These are phyloP conservation scores for Cantharis lateralis DNA, from an alignment of 2,888 invertebrate species.

Conservation along the genomic window DNA sequence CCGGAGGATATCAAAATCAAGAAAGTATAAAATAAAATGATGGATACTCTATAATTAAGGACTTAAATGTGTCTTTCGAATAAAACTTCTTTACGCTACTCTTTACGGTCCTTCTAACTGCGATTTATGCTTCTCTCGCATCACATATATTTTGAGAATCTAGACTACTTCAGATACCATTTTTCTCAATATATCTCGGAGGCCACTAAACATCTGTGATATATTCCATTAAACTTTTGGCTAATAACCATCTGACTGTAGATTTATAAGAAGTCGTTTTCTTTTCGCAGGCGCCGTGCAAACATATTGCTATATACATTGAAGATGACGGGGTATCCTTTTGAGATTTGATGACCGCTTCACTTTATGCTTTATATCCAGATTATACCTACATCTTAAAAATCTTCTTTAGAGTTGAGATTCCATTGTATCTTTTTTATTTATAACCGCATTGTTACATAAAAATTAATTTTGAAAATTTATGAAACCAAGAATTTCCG, in stretches of 20 bases:
- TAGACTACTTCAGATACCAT: conserved; percentile 54
- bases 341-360: conserved; percentile 30
- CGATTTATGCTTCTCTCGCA: conserved; percentile 53
- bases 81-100: conserved; percentile 40
- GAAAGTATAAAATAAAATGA: not conserved
- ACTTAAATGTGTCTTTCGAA: conserved; percentile 48
- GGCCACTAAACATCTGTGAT: conserved; percentile 54
- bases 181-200: conserved; percentile 55
- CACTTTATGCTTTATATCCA: conserved; percentile 21
- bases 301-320: conserved; percentile 27
- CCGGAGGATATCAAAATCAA: not conserved
- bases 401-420: conserved; percentile 15
- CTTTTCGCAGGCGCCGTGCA: conserved; percentile 20
- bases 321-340: conserved; percentile 27
- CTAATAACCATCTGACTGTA: conserved; percentile 49
- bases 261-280: conserved; percentile 31
- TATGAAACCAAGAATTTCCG: not conserved
- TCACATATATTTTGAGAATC: conserved; percentile 56
- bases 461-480: not conserved
- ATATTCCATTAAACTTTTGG: conserved; percentile 53
- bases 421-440: not conserved
- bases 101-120: conserved; percentile 47
- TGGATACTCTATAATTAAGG: conserved; percentile 33
- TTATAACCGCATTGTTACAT: not conserved
- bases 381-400: conserved; percentile 15